Base-by-base conservation (phyloP, 2,888 invertebrate species). In the Nebria salina region DNA sequence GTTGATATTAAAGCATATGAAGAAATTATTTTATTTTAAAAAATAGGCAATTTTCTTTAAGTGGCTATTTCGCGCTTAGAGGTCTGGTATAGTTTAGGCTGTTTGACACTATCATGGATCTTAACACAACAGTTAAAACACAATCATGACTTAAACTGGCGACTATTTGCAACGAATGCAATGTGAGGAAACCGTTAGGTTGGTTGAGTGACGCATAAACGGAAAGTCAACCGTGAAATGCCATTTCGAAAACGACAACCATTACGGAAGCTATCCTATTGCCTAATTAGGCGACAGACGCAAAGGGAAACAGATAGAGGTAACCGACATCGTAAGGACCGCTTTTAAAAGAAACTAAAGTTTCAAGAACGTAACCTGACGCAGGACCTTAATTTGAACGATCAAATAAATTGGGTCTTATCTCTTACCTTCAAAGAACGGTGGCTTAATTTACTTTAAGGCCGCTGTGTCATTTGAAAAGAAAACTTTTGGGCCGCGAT, bases 371-470 rank as follows among this genome's bases (percentile, higher is more conserved):
- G 83, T 83, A 82, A 82, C 82, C 79, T 83, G 83, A 83, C 84
- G 83, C 13, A 34, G 82, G 75, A 34, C 76, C 83, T 84, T 84
- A 83, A 84, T 84, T 84, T 82, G 82, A 82, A 81, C 83, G 83
- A 83, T 83, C 83, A 84, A 84, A 84, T 84, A 83, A 84, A 83
- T 84, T 84, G 83, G 83, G 82, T 83, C 82, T 83, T 83, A 83
- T 83, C 83, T 84, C 78, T 65, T 80, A 82, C 80, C 81, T 79
- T 82, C 82, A 83, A 83, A 83, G 82, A 82, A 81, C 82, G 65
- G 70, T 26, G 79, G 77, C 76, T 83, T 81, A 82, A 80, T 81
- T 83, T 82, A 82, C 83, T 82, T 81, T 82, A 72, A 76, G 75
- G 65, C 43, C 43, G 81, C 34, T 34, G 34, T 34, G 34, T 81